Conservation (phyloP, 2,888 invertebrate species). For the Dasysyrphus albostriatus region DNA sequence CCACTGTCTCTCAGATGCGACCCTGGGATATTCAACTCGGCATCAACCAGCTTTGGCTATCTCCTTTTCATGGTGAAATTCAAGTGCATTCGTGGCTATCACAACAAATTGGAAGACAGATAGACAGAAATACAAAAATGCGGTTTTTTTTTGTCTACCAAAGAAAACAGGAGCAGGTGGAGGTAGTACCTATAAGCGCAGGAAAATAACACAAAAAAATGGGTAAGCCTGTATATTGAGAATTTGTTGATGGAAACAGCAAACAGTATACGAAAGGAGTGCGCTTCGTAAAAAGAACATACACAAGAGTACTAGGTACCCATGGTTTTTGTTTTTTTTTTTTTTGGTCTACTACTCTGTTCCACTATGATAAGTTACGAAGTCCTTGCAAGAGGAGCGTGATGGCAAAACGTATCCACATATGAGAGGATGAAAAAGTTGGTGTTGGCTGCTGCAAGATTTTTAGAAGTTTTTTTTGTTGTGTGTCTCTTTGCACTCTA, state of each 20-base stretch:
- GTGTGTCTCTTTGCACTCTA: slow-evolving; percentile 51
- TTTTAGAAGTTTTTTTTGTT: slow-evolving; percentile 65
- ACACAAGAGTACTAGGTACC: not conserved
- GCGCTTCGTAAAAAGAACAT: slow-evolving; percentile 9
- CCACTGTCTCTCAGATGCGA: not conserved
- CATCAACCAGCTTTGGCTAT: not conserved
- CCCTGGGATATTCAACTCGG: slow-evolving; percentile 3
- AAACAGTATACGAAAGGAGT: slow-evolving; percentile 2
- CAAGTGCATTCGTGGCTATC: slow-evolving; percentile 61
- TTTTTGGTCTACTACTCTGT: slow-evolving; percentile 45
- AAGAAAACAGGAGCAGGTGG: slow-evolving; percentile 20
- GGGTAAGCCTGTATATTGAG: slow-evolving; percentile 12
- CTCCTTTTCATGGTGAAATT: slow-evolving; percentile 30
- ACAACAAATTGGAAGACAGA: slow-evolving; percentile 59
- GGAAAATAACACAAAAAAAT: not conserved
- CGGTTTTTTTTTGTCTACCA: slow-evolving; percentile 49
- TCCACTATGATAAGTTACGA: slow-evolving; percentile 69
- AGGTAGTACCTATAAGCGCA: not conserved
- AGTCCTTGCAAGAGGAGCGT: slow-evolving; percentile 41
- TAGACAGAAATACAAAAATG: slow-evolving; percentile 55
- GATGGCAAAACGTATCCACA: not conserved
- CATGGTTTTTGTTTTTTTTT: slow-evolving; percentile 6
- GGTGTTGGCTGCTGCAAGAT: slow-evolving; percentile 54
- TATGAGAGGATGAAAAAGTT: slow-evolving; percentile 12
- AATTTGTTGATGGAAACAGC: slow-evolving; percentile 24